Evolutionary conservation across 1,140 invertebrate genomes (phyloP), one percentile per base, ranked within the genome.

Genomic region (Drosophila pandora): DNA sequence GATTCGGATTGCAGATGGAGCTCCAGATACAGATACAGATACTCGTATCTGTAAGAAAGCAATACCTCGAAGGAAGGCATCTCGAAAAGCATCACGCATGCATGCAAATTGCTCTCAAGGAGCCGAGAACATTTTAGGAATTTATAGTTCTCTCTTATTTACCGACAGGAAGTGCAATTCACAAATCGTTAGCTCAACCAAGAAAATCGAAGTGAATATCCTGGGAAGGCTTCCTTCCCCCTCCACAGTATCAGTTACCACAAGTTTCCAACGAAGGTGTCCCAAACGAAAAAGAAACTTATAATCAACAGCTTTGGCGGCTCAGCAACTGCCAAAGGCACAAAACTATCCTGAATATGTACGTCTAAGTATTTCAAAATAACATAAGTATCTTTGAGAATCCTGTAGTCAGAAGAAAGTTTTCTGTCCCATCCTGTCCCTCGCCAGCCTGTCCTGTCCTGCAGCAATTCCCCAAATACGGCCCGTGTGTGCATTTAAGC

Each of bases 401-500:
- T 54, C 32, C 41, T 41, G 62, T 43, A 45, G 52, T 17, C 1
- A 28, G 25, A 28, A 28, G 22, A 64, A 72, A 81, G 53, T 80
- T 71, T 79, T 65, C 47, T 25, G 53, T 53, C 61, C 64, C 64
- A 12, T 68, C 47, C 17, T 10, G 28, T 6, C 28, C 45, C 8
- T 23, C 3, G 37, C 32, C 50, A 61, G 67, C 56, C 57, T 70
- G 39, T 62, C 52, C 65, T 69, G 63, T 68, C 39, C 65, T 55
- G 65, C 61, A 68, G 82, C 87, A 90, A 90, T 90, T 90, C 82
- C 88, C 82, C 74, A 90, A 90, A 90, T 90, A 83, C 83, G 88
- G 82, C 87, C 87, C 87, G 88, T 90, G 87, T 90, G 87, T 87
- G 88, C 88, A 88, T 87, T 90, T 90, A 90, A 90, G 87, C 87